A percentile compares a stretch with the other conserved stretches of the same genome.
phyloP scores from a whole-genome alignment of 2,113 vertebrate genomes.

The Scytalopus superciliaris region DNA sequence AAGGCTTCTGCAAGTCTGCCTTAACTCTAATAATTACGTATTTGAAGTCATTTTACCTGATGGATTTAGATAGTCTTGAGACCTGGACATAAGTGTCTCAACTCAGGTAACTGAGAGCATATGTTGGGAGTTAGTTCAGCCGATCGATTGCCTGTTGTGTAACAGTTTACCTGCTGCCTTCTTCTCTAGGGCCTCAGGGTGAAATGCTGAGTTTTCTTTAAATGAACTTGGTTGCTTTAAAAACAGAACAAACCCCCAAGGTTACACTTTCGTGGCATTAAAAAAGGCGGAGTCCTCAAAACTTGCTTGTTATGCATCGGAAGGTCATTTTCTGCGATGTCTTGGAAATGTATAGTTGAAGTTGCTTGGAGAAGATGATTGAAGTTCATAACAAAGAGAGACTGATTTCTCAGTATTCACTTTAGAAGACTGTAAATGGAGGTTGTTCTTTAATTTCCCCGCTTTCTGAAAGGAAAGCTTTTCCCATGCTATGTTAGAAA shows the following conservation, averaged over 20 bases:
- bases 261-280: neutral
- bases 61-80: neutral
- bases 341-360: neutral
- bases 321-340: neutral
- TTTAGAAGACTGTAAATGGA: neutral
- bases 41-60: slow-evolving; percentile 11
- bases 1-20: slow-evolving; percentile 4
- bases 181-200: neutral
- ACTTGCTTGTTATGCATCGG: neutral
- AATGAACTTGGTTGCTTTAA: neutral
- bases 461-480: neutral
- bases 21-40: neutral
- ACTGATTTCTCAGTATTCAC: neutral
- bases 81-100: neutral
- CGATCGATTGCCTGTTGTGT: neutral
- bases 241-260: neutral
- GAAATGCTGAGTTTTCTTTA: slow-evolving; percentile 2
- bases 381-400: neutral
- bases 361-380: neutral
- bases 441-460: neutral
- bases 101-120: slow-evolving; percentile 10
- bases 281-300: neutral
- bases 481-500: neutral
- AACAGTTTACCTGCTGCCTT: neutral
- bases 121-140: neutral